These are phyloP conservation scores for Pelecanus crispus DNA, from an alignment of 2,113 vertebrate species.

Conservation along the genomic window DNA sequence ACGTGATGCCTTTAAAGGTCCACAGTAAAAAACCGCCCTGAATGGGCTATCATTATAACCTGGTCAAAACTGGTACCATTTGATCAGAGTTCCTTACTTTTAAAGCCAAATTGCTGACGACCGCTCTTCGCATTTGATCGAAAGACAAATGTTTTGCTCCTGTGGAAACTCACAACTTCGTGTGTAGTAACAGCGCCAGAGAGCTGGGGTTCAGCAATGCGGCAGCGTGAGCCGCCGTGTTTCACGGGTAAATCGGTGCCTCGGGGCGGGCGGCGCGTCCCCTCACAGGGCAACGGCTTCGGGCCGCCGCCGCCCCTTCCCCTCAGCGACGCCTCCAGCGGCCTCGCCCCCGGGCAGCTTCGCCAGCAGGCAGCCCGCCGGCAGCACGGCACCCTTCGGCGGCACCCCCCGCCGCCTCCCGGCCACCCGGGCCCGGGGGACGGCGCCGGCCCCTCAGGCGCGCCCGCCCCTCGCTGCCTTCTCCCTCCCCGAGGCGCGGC, in stretches of 20 bases:
- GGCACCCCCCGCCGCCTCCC: fast-evolving
- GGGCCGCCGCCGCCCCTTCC: too few relatives aligned
- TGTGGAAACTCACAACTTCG: not conserved
- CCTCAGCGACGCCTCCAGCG: not conserved
- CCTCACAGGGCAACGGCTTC: not conserved
- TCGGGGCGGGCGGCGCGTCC: too few relatives aligned
- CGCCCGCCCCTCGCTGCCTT: too few relatives aligned
- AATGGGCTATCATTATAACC: not conserved
- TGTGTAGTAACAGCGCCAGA: fast-evolving
- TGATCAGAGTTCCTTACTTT: not conserved
- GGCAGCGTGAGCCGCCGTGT: fast-evolving
- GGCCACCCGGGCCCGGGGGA: fast-evolving
- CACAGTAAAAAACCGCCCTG: not conserved
- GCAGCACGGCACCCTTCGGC: too few relatives aligned
- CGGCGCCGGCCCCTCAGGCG: too few relatives aligned
- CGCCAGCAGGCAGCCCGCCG: not conserved
- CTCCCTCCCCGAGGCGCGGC: too few relatives aligned
- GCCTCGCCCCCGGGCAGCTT: not conserved
- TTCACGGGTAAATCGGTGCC: not conserved
- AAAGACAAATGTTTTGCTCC: not conserved
- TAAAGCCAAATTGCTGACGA: not conserved
- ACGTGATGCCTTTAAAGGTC: not conserved
- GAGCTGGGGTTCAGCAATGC: too few relatives aligned
- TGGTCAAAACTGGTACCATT: not conserved
- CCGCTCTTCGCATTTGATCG: not conserved